A percentile compares a stretch with the other conserved stretches of the same genome.
Evolutionary conservation across 2,888 invertebrate genomes (phyloP).

Genomic region (Biston stratarius): DNA sequence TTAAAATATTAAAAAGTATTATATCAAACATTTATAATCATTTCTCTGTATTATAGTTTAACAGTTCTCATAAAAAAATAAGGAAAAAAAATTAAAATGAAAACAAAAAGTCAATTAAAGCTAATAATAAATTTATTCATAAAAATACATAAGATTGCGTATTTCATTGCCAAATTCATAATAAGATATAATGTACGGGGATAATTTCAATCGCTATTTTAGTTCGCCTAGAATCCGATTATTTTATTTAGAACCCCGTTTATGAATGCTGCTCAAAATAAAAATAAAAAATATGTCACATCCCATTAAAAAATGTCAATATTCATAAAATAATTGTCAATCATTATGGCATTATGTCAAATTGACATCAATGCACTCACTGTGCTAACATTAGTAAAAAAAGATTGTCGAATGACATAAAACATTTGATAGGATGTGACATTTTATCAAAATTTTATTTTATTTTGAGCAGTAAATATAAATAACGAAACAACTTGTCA

Average conservation of each 20-base stretch:
- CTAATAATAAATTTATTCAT: slow-evolving; percentile 42
- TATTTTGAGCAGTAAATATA: slow-evolving; percentile 37
- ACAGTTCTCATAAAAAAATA: slow-evolving; percentile 30
- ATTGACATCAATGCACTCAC: no score
- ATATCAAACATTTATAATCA: neutral
- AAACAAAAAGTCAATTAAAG: slow-evolving; percentile 49
- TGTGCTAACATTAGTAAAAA: neutral
- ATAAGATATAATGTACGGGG: slow-evolving; percentile 21
- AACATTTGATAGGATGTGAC: neutral
- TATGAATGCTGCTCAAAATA: slow-evolving; percentile 34
- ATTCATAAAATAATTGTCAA: neutral
- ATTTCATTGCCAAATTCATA: slow-evolving; percentile 41
- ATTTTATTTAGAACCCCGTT: slow-evolving; percentile 17
- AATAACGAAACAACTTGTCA: slow-evolving; percentile 73
- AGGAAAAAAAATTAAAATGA: slow-evolving; percentile 39
- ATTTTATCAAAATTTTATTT: slow-evolving; percentile 4
- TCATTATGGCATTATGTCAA: neutral
- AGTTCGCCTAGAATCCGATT: slow-evolving; percentile 32
- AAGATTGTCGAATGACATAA: neutral
- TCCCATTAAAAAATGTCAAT: neutral
- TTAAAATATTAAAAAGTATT: no score
- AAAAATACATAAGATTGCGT: slow-evolving; percentile 43
- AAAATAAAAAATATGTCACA: neutral
- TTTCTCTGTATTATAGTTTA: slow-evolving; percentile 3
- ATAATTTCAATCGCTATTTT: slow-evolving; percentile 23